Base-by-base conservation (phyloP, 2,797 vertebrate genomes). In the Oryzias dopingdopingensis region DNA sequence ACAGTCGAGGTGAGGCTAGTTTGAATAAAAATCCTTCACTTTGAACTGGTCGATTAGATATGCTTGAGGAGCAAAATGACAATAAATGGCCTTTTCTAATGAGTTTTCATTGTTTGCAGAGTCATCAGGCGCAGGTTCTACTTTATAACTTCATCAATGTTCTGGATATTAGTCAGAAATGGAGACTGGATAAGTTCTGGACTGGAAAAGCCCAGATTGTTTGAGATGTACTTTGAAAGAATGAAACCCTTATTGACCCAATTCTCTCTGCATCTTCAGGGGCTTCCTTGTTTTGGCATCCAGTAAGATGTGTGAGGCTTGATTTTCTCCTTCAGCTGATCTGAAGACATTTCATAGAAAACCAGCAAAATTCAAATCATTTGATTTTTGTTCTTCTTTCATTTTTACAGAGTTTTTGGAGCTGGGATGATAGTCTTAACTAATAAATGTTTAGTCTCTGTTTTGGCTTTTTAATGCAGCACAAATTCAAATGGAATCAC, bases 191-290 rank as follows among this genome's bases (percentile, higher is more conserved):
- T 17, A 75, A 72, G 80, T 77, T 68, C 77, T 6, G 32, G 76
- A 88, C 80, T 88, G 83, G 86, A 89, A 90, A 89, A 87, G 80
- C 62, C 65, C 79, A 82, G 32, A 79, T 78, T 89, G 82, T 91
- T 90, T 89, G 89, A 80, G 87, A 86, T 84, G 86, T 67, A 51
- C 64, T 72, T 84, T 84, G 88, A 88, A 87, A 90, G 86, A 91
- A 90, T 83, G 86, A 84, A 88, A 90, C 90, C 88, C 82, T 86
- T 75, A 78, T 74, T 89, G 86, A 91, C 88, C 89, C 89, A 90
- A 85, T 90, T 92, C 81, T 83, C 56, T 4, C 41, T 56, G 73
- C 58, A 15, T 52, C 81, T 37, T 88, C 67, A 89, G 87, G 87
- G 84, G 79, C 79, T 26, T 74, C 85, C 81, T 90, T 90, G 87